Conservation (phyloP, 1,140 invertebrate species). For the Myzus persicae region DNA sequence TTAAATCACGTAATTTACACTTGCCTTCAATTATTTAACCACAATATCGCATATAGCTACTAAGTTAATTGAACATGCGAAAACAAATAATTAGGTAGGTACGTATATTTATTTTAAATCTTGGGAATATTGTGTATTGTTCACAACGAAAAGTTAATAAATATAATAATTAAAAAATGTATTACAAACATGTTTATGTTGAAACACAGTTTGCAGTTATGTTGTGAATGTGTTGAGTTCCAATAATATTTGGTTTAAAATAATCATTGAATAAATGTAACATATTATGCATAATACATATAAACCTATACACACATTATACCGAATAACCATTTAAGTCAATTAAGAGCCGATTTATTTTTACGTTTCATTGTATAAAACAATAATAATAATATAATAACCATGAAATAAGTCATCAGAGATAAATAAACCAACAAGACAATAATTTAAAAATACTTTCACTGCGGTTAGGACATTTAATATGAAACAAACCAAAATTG, state of each 20-base stretch:
- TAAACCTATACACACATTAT: not conserved
- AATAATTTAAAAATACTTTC: conserved; percentile 32
- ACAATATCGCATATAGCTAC: not conserved
- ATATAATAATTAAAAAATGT: not conserved
- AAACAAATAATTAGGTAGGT: not conserved
- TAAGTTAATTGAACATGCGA: not conserved
- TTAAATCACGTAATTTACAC: not conserved
- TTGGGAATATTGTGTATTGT: not conserved
- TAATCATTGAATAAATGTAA: not conserved
- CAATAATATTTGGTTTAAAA: not conserved
- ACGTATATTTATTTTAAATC: not conserved
- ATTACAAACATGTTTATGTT: not conserved
- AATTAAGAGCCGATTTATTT: not conserved
- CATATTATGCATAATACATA: not conserved
- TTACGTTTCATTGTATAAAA: conserved; percentile 10
- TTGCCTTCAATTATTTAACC: not conserved
- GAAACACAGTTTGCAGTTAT: not conserved
- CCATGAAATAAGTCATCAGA: conserved; percentile 7
- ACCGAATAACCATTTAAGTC: not conserved
- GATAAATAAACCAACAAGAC: not conserved
- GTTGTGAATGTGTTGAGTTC: not conserved
- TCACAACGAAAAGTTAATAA: not conserved
- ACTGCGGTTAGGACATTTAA: conserved; percentile 8
- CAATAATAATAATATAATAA: not conserved
- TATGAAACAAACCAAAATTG: not conserved